Base-by-base conservation (phyloP, 2,797 vertebrate genomes). In the Notoglanidium macrostoma region DNA sequence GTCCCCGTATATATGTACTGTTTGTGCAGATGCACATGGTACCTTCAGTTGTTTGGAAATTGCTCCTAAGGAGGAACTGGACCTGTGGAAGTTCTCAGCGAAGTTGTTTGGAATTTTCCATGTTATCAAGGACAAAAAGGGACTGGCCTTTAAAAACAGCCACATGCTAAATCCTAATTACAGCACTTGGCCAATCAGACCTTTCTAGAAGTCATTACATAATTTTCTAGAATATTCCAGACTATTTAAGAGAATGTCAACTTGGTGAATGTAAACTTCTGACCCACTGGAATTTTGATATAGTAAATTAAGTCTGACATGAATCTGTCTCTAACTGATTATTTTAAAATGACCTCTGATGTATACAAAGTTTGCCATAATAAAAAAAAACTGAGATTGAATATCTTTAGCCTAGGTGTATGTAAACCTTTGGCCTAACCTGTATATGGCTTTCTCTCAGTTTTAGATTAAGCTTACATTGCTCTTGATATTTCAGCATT, bases 401-500 rank as follows among this genome's bases (percentile, higher is more conserved):
- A 49, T 51, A 49, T 49, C n/a, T 49, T 49, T 21, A 82, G 35
- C 15, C 23, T 26, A 15, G 29, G 32, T 63, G 5, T 46, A 17
- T n/a, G 23, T 21, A 32, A 21, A 21, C 3, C 3, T 32, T 12
- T 51, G n/a, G n/a, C 49, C n/a, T 68, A 5, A 54, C 54, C 9
- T 83, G 46, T 54, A 54, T 23, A 32, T 32, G 17, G 10, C 17
- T 68, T 68, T 54, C 17, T 54, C 44, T 68, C 35, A 14, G 15
- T 79, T 63, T 51, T 55, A 57, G 23, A 26, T 65, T 2, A 84
- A 85, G 15, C 7, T 81, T 46, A n/a, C 40, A 67, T 11, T 11
- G 86, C 23, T 77, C 26, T 73, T 63, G 23, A 76, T 92, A 78
- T 91, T 90, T 59, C 90, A 95, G 93, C 26, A 87, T 95, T 82